Conservation (phyloP, 2,797 vertebrate species). For the Parauchenoglanis punctatus region DNA sequence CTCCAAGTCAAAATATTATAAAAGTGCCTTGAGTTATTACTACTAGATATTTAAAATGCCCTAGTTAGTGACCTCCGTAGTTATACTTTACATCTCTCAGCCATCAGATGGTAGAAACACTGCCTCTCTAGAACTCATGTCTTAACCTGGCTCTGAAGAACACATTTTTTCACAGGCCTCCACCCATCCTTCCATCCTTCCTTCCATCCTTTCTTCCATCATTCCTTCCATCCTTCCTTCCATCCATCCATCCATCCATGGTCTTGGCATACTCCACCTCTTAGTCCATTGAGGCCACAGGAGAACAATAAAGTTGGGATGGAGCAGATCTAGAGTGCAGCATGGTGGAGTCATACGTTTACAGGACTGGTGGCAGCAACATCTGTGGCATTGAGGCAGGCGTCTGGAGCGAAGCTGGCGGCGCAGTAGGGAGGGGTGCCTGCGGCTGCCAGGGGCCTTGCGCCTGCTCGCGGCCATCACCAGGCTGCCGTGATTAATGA, state of each 20-base stretch:
- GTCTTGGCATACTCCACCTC: not conserved
- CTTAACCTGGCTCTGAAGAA: slow-evolving; percentile 27
- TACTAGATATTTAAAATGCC: not conserved
- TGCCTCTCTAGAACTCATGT: slow-evolving; percentile 10
- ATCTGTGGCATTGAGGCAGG: slow-evolving; percentile 65
- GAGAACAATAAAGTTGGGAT: slow-evolving; percentile 38
- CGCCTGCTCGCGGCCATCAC: slow-evolving; percentile 66
- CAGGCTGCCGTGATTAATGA: slow-evolving; percentile 87
- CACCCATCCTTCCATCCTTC: slow-evolving; percentile 13
- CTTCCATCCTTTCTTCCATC: not conserved
- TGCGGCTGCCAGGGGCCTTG: slow-evolving; percentile 65
- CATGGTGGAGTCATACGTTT: slow-evolving; percentile 59
- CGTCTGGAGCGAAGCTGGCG: slow-evolving; percentile 61
- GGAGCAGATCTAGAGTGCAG: slow-evolving; percentile 44
- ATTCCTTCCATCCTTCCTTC: not conserved
- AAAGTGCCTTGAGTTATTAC: not conserved
- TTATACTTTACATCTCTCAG: slow-evolving; percentile 24
- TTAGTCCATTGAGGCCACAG: not conserved
- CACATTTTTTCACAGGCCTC: slow-evolving; percentile 31
- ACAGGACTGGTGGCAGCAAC: slow-evolving; percentile 65
- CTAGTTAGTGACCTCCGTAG: not conserved
- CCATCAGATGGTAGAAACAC: not conserved
- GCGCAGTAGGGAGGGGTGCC: slow-evolving; percentile 59
- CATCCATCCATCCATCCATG: not conserved
- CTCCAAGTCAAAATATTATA: not conserved